Evolutionary conservation across 1,140 invertebrate genomes (phyloP).

Genomic region (Agrypnia vestita): DNA sequence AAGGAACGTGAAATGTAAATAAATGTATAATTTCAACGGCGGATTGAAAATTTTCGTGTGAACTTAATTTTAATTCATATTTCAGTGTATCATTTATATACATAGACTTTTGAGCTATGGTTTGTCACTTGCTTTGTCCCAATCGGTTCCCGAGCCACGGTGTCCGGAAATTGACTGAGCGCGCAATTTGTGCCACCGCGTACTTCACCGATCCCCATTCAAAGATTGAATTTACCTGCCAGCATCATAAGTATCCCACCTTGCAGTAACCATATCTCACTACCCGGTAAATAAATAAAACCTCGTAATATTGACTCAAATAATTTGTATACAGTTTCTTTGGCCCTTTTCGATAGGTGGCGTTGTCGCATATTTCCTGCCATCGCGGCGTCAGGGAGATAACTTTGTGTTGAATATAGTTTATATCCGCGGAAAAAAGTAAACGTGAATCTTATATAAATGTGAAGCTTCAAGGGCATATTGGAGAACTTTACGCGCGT

Average conservation of each 20-base stretch:
- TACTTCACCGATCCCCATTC: slow-evolving; percentile 21
- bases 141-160: too few species aligned
- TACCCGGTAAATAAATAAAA: not conserved
- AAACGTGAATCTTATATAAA: slow-evolving; percentile 34
- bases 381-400: too few species aligned
- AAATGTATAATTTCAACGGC: slow-evolving; percentile 16
- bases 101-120: too few species aligned
- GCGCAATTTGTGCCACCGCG: not conserved
- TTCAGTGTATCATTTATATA: too few species aligned
- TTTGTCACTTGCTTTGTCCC: too few species aligned
- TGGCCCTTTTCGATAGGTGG: too few species aligned
- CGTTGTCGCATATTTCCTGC: too few species aligned
- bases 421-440: slow-evolving; percentile 35
- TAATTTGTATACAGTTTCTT: too few species aligned
- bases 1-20: slow-evolving; percentile 34
- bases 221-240: slow-evolving; percentile 36
- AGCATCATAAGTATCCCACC: too few species aligned
- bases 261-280: not conserved
- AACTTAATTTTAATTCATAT: not conserved
- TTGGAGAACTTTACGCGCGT: slow-evolving; percentile 10
- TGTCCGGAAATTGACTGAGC: too few species aligned
- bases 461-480: slow-evolving; percentile 17
- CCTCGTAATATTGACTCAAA: too few species aligned
- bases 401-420: slow-evolving; percentile 11
- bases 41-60: slow-evolving; percentile 22